These are phyloP conservation scores for Leptarthrus brevirostris DNA, from an alignment of 2,888 invertebrate genomes.

Conservation along the genomic window DNA sequence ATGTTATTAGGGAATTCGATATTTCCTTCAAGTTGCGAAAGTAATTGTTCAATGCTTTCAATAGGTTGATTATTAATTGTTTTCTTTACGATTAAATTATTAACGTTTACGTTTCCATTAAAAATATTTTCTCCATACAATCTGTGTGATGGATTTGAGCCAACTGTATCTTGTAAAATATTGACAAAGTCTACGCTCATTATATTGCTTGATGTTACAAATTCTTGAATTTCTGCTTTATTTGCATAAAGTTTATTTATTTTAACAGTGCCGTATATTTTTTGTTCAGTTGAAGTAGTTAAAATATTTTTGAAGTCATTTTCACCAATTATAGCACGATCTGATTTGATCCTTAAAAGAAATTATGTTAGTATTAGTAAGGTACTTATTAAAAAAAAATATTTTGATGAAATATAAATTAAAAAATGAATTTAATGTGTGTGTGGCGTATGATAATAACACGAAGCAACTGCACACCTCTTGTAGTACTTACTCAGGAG, in stretches of 20 bases:
- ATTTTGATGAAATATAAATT: not conserved
- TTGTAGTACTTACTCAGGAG: conserved; percentile 57
- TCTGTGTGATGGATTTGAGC: not conserved
- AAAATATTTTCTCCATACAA: conserved; percentile 55
- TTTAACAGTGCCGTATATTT: conserved; percentile 4
- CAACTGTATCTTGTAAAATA: conserved; percentile 12
- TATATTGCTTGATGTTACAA: conserved; percentile 10
- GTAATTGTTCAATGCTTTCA: conserved; percentile 54
- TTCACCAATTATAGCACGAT: not conserved
- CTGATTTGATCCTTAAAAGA: not conserved
- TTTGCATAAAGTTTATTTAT: not conserved
- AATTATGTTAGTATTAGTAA: not conserved
- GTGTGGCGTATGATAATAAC: no score
- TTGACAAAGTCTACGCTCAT: conserved; percentile 16
- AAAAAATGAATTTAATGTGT: no score
- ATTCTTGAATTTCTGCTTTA: not conserved
- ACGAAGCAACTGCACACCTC: not conserved
- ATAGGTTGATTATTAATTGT: conserved; percentile 59
- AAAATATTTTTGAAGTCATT: conserved; percentile 41
- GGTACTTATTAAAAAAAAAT: not conserved
- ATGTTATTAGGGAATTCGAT: conserved; percentile 62
- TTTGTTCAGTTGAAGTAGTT: conserved; percentile 47
- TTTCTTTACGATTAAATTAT: conserved; percentile 62
- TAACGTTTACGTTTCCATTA: conserved; percentile 61
- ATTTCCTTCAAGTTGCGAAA: conserved; percentile 60